Conservation (phyloP, 2,888 invertebrate genomes). For the Lissonota sp. region DNA sequence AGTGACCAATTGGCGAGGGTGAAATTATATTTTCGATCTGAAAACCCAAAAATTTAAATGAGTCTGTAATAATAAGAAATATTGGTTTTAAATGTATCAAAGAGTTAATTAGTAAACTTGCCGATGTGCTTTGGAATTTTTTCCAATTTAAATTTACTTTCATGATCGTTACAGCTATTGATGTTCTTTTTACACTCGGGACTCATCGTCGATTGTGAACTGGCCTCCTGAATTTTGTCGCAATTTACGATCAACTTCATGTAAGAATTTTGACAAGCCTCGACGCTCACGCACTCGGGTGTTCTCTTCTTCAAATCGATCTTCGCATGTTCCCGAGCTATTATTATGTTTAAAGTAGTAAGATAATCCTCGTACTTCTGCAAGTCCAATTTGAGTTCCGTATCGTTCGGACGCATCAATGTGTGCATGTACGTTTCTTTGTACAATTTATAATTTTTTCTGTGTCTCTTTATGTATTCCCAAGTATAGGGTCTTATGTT, state of each 20-base stretch:
- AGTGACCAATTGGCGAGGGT: conserved; percentile 90
- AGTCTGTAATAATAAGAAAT: background rate
- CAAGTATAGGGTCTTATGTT: conserved; percentile 90
- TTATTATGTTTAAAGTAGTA: conserved; percentile 90
- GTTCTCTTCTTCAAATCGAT: conserved; percentile 85
- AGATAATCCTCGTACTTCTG: conserved; percentile 91
- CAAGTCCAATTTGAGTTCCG: conserved; percentile 89
- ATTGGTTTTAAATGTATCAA: background rate
- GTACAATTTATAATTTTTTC: conserved; percentile 89
- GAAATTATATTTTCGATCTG: conserved; percentile 91
- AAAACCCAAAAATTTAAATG: conserved; percentile 74
- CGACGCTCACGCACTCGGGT: conserved; percentile 80
- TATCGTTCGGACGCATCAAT: conserved; percentile 89
- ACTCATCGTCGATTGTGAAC: conserved; percentile 87
- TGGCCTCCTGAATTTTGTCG: conserved; percentile 85
- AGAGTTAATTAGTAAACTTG: conserved; percentile 69
- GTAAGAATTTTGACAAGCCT: conserved; percentile 77
- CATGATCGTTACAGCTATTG: conserved; percentile 85
- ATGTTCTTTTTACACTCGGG: conserved; percentile 87
- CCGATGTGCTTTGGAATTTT: conserved; percentile 87
- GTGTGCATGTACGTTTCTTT: conserved; percentile 89
- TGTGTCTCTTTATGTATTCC: conserved; percentile 88
- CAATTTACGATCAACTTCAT: conserved; percentile 85
- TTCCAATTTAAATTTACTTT: conserved; percentile 83
- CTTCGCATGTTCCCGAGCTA: conserved; percentile 92